Evolutionary conservation across 2,113 vertebrate species (phyloP).

Genomic region (Sphyrna mokarran): DNA sequence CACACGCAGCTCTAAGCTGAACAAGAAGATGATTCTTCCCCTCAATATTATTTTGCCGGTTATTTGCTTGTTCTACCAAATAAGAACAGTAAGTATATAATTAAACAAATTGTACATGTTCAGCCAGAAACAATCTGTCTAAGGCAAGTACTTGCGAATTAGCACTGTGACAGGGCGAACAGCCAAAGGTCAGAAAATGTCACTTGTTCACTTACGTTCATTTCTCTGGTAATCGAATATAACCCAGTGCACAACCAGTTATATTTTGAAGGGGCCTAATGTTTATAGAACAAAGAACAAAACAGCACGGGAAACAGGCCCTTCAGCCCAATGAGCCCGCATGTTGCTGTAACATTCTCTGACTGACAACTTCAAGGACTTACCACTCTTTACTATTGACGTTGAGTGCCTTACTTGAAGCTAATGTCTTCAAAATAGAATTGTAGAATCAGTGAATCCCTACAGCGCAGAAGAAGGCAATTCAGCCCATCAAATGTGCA

Average conservation of each 20-base stretch:
- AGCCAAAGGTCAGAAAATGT: not conserved
- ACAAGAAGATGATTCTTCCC: not conserved
- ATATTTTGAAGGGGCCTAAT: not conserved
- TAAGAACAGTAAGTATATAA: not conserved
- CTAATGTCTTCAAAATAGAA: not conserved
- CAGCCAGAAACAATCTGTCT: not conserved
- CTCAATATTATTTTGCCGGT: not conserved
- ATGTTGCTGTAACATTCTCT: not conserved
- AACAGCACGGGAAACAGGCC: no score
- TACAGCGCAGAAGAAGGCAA: no score
- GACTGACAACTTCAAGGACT: not conserved
- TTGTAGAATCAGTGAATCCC: no score
- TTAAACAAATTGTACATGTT: not conserved
- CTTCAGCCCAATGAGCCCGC: no score
- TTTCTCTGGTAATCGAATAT: not conserved
- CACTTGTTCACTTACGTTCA: not conserved
- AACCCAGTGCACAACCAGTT: not conserved
- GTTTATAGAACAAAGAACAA: no score
- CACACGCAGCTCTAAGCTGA: not conserved
- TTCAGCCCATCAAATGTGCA: no score
- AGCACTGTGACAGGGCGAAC: not conserved
- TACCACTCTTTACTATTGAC: not conserved
- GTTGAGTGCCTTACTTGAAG: not conserved
- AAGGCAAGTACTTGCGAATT: not conserved
- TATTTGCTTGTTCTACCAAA: not conserved